These are phyloP conservation scores for Drosophila novamexicana DNA, from an alignment of 1,140 invertebrate species.

Conservation along the genomic window DNA sequence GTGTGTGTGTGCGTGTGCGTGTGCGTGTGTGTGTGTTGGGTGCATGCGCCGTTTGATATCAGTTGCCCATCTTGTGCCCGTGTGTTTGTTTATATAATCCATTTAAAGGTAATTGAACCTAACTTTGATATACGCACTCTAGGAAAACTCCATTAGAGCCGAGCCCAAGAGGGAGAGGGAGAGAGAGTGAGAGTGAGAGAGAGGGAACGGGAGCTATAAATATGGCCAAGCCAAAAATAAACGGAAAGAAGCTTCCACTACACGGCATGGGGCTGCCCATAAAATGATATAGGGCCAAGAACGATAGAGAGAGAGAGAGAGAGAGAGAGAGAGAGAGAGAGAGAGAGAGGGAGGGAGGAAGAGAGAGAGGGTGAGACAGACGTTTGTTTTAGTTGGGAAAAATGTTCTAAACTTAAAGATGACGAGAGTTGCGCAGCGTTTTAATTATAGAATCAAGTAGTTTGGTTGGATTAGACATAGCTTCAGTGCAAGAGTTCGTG, in stretches of 20 bases:
- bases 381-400: background rate
- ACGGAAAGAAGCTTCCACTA: conserved; percentile 41
- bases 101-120: conserved; percentile 81
- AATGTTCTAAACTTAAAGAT: conserved; percentile 47
- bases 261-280: conserved; percentile 38
- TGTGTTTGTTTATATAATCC: conserved; percentile 65
- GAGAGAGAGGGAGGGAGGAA: background rate
- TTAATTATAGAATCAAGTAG: conserved; percentile 41
- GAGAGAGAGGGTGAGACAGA: background rate
- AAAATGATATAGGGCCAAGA: conserved; percentile 18
- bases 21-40: conserved; percentile 20
- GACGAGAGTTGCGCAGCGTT: conserved; percentile 33
- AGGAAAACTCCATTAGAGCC: conserved; percentile 34
- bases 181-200: background rate
- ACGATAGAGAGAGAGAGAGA: background rate
- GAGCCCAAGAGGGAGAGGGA: conserved; percentile 19
- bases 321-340: background rate
- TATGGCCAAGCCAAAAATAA: conserved; percentile 47
- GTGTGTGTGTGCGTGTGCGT: conserved; percentile 26
- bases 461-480: conserved; percentile 43
- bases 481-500: conserved; percentile 8
- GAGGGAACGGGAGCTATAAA: conserved; percentile 35
- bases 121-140: conserved; percentile 37
- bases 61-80: conserved; percentile 36
- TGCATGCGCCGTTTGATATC: conserved; percentile 53